Percentiles rank a stretch among this genome's conserved stretches.
These are phyloP conservation scores for Melitaea athalia DNA, from an alignment of 2,888 invertebrate species.

Conservation along the genomic window DNA sequence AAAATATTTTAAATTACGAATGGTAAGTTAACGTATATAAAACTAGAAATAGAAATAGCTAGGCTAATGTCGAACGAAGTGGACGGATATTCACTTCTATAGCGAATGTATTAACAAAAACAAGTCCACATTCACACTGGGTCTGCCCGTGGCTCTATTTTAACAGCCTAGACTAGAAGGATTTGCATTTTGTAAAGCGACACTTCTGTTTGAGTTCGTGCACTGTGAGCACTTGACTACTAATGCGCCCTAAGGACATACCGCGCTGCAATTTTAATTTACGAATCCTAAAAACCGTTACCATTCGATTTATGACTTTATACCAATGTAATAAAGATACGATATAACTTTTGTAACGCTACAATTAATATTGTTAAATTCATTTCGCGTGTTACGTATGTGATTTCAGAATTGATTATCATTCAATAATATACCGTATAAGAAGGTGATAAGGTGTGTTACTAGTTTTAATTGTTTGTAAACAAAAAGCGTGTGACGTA, in stretches of 20 bases:
- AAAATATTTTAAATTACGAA: not conserved
- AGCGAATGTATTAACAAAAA: conserved; percentile 6
- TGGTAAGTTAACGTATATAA: not conserved
- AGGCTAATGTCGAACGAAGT: not conserved
- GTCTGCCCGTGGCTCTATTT: conserved; percentile 30
- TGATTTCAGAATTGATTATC: not conserved
- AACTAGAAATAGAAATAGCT: not conserved
- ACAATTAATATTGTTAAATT: conserved; percentile 5
- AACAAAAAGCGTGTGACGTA: conserved; percentile 6
- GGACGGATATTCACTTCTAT: conserved; percentile 5
- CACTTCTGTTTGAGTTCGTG: conserved; percentile 22
- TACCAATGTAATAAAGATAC: not conserved
- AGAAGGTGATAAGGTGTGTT: not conserved
- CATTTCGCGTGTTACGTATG: conserved; percentile 6
- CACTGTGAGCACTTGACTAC: conserved; percentile 43
- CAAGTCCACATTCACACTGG: conserved; percentile 7
- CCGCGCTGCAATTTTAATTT: conserved; percentile 17
- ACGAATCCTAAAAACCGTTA: not conserved
- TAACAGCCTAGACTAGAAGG: conserved; percentile 29
- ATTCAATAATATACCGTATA: conserved; percentile 17
- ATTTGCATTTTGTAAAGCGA: conserved; percentile 26
- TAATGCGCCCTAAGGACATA: conserved; percentile 53
- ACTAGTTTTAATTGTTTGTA: not conserved
- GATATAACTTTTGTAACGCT: not conserved
- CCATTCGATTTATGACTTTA: conserved; percentile 11